phyloP scores from a whole-genome alignment of 2,113 vertebrate genomes.

The Cololabis saira region DNA sequence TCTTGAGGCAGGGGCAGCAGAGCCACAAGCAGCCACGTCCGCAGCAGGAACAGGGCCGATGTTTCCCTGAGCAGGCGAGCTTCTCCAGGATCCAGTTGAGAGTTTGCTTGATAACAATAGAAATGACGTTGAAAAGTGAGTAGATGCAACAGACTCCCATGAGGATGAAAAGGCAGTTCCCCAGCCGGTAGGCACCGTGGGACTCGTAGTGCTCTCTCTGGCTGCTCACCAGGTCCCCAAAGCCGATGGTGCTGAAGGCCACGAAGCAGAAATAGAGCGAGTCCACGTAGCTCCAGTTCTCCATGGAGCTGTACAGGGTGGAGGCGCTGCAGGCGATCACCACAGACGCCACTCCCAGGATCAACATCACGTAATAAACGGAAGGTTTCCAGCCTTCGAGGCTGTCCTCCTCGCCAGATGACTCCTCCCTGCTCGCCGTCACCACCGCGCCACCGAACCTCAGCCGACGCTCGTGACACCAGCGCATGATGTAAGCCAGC shows the following conservation, averaged over 20 bases:
- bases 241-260: slow-evolving; percentile 86
- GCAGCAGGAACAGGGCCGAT: slow-evolving; percentile 61
- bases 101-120: slow-evolving; percentile 85
- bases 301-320: slow-evolving; percentile 80
- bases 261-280: slow-evolving; percentile 86
- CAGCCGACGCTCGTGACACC: slow-evolving; percentile 79
- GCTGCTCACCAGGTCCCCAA: slow-evolving; percentile 84
- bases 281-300: slow-evolving; percentile 84
- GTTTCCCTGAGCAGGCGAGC: slow-evolving; percentile 61
- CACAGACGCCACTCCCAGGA: slow-evolving; percentile 79
- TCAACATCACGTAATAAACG: slow-evolving; percentile 84
- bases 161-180: slow-evolving; percentile 83
- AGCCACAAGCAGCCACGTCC: slow-evolving; percentile 49
- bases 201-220: slow-evolving; percentile 78
- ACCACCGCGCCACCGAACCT: slow-evolving; percentile 61
- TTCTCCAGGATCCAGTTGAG: slow-evolving; percentile 84
- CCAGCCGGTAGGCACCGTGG: slow-evolving; percentile 79
- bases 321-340: slow-evolving; percentile 83
- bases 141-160: slow-evolving; percentile 86
- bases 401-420: slow-evolving; percentile 73
- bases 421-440: slow-evolving; percentile 56
- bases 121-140: slow-evolving; percentile 84
- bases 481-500: slow-evolving; percentile 84
- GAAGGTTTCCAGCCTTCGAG: slow-evolving; percentile 84
- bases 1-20: slow-evolving; percentile 69